Conservation (phyloP, 2,113 vertebrate genomes). For the Vulpes ferrilata region DNA sequence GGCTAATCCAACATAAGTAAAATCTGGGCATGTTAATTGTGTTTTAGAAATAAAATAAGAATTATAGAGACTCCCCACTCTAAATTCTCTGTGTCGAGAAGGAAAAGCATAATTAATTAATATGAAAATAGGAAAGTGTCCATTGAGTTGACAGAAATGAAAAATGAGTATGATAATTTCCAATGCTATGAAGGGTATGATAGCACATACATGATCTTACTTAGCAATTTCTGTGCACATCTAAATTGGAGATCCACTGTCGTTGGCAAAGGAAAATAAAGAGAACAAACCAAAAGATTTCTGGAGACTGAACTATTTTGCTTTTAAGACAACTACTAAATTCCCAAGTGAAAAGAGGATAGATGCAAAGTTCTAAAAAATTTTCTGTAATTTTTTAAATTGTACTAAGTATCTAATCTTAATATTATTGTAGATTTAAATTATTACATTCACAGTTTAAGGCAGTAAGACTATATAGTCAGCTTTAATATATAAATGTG, state of each 20-base stretch:
- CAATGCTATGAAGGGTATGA: neutral
- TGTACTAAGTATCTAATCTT: neutral
- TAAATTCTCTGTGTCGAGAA: neutral
- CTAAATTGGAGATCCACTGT: neutral
- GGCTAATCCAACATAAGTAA: neutral
- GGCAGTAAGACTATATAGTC: neutral
- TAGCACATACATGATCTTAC: neutral
- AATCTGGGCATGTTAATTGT: neutral
- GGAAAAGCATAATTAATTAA: neutral
- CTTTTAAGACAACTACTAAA: neutral
- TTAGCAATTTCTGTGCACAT: neutral
- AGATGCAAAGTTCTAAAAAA: neutral
- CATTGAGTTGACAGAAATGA: neutral
- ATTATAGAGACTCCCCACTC: neutral
- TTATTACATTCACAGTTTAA: neutral
- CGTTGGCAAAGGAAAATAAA: neutral
- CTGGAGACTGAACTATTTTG: neutral
- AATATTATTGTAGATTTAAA: neutral
- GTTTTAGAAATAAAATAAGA: neutral
- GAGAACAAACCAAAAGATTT: neutral
- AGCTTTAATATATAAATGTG: neutral
- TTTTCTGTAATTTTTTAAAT: neutral
- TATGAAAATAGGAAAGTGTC: neutral
- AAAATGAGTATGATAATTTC: neutral
- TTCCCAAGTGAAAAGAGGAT: neutral